Base-by-base conservation (phyloP, 2,113 vertebrate genomes). In the Pangasianodon gigas region DNA sequence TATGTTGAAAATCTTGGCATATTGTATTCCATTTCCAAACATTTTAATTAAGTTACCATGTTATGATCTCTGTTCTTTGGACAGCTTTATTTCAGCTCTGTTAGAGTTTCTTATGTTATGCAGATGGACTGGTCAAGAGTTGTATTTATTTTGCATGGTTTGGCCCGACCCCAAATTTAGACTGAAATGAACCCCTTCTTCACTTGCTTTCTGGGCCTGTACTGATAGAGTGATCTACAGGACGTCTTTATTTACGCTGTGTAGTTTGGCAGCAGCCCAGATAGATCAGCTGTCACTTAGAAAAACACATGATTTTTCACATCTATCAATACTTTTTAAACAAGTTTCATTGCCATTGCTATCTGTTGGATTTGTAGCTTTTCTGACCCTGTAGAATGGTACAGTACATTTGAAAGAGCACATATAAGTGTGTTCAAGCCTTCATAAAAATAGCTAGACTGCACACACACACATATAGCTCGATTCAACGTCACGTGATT, bases 241-340 rank as follows among this genome's bases (percentile, higher is more conserved):
- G 37, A 79, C 69, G 26, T 58, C 71, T 79, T 87, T 60, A 87
- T 79, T 79, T 87, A 87, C 41, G 37, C 51, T 56, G 4, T 48
- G 9, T n/a, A 88, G 87, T 46, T 51, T 86, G 87, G 87, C 90
- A 48, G 41, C n/a, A 60, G 52, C 29, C 60, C 41, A 86, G 62
- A 29, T 44, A 83, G 84, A 81, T 65, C 75, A 58, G 52, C 85
- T 51, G 52, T 71, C 60, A 41, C 21, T 44, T 29, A 74, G 44
- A 87, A 84, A 65, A 85, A 89, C 51, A 71, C 26, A 58, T n/a
- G 54, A 82, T 56, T 82, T 41, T 56, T 62, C 51, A 37, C 44
- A 87, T 89, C 69, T 87, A 81, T 89, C 88, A 85, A 81, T 75
- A 82, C 82, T 65, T 54, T 91, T 84, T 41, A 87, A 75, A 87